Evolutionary conservation across 2,888 invertebrate species (phyloP).

Genomic region (Amiota minor): DNA sequence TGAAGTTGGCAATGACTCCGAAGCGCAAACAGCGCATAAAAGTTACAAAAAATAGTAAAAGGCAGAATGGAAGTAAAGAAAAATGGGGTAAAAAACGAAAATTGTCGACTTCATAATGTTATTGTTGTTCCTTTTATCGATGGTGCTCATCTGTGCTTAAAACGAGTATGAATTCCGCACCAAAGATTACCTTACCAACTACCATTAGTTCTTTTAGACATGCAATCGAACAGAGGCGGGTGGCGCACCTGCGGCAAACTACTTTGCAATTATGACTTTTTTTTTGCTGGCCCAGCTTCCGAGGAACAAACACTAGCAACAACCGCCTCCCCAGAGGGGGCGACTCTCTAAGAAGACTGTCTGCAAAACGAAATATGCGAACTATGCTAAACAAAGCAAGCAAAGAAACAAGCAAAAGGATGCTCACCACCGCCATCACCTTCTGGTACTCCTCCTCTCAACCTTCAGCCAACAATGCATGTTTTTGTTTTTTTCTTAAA

Average conservation of each 20-base stretch:
- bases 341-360: not conserved
- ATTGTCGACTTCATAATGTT: slow-evolving; percentile 18
- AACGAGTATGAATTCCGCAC: slow-evolving; percentile 30
- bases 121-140: slow-evolving; percentile 53
- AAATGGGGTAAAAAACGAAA: slow-evolving; percentile 3
- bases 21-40: slow-evolving; percentile 39
- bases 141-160: slow-evolving; percentile 58
- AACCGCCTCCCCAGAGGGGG: slow-evolving; percentile 24
- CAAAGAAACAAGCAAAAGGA: slow-evolving; percentile 23
- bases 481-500: too few species aligned
- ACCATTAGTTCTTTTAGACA: slow-evolving; percentile 33
- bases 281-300: slow-evolving; percentile 37
- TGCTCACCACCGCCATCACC: too few species aligned
- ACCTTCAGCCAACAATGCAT: too few species aligned
- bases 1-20: slow-evolving; percentile 48
- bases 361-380: slow-evolving; percentile 26
- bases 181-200: not conserved
- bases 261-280: slow-evolving; percentile 66
- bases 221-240: slow-evolving; percentile 48
- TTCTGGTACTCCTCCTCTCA: too few species aligned
- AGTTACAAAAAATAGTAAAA: slow-evolving; percentile 30
- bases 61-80: not conserved
- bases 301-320: slow-evolving; percentile 44
- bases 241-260: slow-evolving; percentile 65
- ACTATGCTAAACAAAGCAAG: slow-evolving; percentile 37